phyloP scores from a whole-genome alignment of 2,888 invertebrate genomes.

The Thymelicus lineola region DNA sequence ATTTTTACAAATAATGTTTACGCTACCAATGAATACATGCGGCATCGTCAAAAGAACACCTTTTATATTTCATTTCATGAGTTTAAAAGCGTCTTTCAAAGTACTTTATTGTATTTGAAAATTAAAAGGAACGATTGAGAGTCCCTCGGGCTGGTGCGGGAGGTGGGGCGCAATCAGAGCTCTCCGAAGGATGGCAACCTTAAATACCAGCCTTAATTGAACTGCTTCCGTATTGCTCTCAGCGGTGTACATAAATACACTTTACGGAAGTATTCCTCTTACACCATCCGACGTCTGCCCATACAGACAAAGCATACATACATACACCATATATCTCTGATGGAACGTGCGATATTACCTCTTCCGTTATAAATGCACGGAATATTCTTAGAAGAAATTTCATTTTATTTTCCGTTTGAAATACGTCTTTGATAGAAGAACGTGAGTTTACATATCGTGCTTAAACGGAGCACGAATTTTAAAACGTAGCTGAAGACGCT shows the following conservation, averaged over 20 bases:
- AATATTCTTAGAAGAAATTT: conserved; percentile 34
- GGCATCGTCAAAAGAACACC: conserved; percentile 40
- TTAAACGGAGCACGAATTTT: conserved; percentile 52
- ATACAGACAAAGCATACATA: conserved; percentile 49
- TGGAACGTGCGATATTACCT: conserved; percentile 33
- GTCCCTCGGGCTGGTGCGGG: conserved; percentile 64
- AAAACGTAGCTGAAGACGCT: conserved; percentile 50
- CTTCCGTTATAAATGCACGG: conserved; percentile 30
- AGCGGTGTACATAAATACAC: conserved; percentile 75
- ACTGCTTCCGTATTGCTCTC: conserved; percentile 74
- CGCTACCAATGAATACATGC: conserved; percentile 17
- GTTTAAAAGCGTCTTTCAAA: conserved; percentile 53
- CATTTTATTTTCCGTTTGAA: conserved; percentile 30
- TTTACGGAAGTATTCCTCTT: conserved; percentile 75
- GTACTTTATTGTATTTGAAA: conserved; percentile 81
- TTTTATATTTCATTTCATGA: conserved; percentile 46
- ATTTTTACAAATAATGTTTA: conserved; percentile 16
- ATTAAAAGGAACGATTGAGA: conserved; percentile 76
- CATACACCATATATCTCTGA: conserved; percentile 14
- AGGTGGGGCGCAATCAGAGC: conserved; percentile 76
- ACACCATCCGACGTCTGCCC: conserved; percentile 48
- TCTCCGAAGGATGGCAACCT: conserved; percentile 77
- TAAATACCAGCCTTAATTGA: conserved; percentile 85
- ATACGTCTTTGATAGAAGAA: conserved; percentile 34
- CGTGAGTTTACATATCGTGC: conserved; percentile 34